Evolutionary conservation across 2,113 vertebrate species (phyloP).

Genomic region (Chaetura pelagica): DNA sequence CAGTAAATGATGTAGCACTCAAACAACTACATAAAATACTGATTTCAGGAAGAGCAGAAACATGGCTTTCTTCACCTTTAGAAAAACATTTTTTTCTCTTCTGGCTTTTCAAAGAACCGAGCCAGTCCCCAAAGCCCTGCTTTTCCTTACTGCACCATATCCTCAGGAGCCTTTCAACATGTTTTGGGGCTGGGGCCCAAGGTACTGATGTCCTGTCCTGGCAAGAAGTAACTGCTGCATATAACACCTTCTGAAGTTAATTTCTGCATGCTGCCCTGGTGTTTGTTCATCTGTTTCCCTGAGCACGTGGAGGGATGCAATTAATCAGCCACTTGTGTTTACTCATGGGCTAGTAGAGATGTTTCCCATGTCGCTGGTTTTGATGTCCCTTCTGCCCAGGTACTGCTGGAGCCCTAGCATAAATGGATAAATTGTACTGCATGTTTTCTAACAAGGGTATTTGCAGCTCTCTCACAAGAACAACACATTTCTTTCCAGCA

Average conservation of each 20-base stretch:
- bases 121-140: neutral
- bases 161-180: constrained; percentile 42
- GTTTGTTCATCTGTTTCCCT: neutral
- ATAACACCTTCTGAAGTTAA: neutral
- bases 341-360: neutral
- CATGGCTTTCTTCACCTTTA: constrained; percentile 24
- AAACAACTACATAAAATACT: constrained; percentile 12
- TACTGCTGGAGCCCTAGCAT: neutral
- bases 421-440: neutral
- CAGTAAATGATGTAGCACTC: constrained; percentile 47
- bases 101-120: constrained; percentile 18
- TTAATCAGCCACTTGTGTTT: neutral
- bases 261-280: neutral
- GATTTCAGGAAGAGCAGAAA: constrained; percentile 55
- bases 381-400: neutral
- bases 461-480: neutral
- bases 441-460: neutral
- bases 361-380: neutral
- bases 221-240: neutral
- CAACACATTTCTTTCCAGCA: neutral
- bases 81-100: constrained; percentile 19
- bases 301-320: neutral
- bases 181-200: neutral
- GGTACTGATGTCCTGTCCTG: constrained; percentile 27
- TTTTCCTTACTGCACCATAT: constrained; percentile 53